phyloP scores from a whole-genome alignment of 2,888 invertebrate genomes.

The Hypselothyrea guttata region DNA sequence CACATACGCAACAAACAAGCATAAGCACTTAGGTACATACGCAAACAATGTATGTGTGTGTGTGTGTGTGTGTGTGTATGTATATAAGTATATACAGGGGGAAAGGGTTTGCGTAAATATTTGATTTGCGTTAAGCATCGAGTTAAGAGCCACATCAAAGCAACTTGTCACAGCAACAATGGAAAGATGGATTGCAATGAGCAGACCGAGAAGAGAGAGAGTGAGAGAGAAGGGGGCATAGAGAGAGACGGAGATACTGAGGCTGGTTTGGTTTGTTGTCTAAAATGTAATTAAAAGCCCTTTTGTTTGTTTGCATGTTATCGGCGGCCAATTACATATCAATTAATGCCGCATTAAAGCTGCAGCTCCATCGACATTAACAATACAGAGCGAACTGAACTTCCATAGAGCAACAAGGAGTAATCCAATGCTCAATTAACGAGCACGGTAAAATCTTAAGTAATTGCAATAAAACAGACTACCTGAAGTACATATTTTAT shows the following conservation, averaged over 20 bases:
- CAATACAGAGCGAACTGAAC: conserved; percentile 32
- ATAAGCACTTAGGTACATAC: conserved; percentile 34
- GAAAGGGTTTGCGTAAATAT: conserved; percentile 58
- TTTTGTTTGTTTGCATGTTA: conserved; percentile 46
- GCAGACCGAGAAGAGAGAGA: not conserved
- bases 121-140: conserved; percentile 68
- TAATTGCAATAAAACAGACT: conserved; percentile 77
- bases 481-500: conserved; percentile 76
- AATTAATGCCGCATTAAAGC: conserved; percentile 72
- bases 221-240: not conserved
- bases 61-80: conserved; percentile 4
- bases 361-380: conserved; percentile 29
- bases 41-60: conserved; percentile 3
- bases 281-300: conserved; percentile 71
- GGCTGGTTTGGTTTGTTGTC: conserved; percentile 18
- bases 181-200: conserved; percentile 3
- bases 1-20: conserved; percentile 15
- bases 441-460: conserved; percentile 75
- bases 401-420: too few relatives aligned
- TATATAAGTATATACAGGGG: conserved; percentile 11
- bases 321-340: conserved; percentile 73
- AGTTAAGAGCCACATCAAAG: conserved; percentile 66
- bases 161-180: conserved; percentile 28
- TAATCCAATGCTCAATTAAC: conserved; percentile 75
- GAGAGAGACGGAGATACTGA: too few relatives aligned